Conservation (phyloP, 2,113 vertebrate species). For the Ictalurus furcatus region DNA sequence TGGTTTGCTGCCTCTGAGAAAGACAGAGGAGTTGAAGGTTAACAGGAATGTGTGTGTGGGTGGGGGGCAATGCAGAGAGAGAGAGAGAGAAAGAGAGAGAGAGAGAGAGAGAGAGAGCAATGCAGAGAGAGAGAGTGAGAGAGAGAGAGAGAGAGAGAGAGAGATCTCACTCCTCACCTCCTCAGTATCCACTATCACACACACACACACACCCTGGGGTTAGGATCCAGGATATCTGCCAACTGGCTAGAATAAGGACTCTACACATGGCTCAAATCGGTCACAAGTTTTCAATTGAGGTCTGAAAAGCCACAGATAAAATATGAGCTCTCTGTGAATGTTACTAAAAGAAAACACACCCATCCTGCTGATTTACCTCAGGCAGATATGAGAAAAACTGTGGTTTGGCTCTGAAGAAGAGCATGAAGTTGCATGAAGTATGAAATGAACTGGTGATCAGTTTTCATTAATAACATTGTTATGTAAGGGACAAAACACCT, state of each 20-base stretch:
- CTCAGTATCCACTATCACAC: too few relatives aligned
- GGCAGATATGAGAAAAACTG: neutral
- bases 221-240: neutral
- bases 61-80: too few relatives aligned
- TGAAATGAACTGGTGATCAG: neutral
- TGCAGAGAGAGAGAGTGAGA: too few relatives aligned
- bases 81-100: too few relatives aligned
- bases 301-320: neutral
- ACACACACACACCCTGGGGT: too few relatives aligned
- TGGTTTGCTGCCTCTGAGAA: neutral
- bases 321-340: neutral
- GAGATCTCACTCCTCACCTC: too few relatives aligned
- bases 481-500: neutral
- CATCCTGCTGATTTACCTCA: neutral
- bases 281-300: constrained; percentile 31
- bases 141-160: too few relatives aligned
- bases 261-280: constrained; percentile 3
- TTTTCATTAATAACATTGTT: neutral
- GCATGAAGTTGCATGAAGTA: neutral
- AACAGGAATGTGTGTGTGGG: neutral
- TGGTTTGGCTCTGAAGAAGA: neutral
- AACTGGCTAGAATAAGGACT: constrained; percentile 3
- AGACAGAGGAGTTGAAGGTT: neutral
- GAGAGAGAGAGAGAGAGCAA: too few relatives aligned
- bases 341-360: neutral